Conservation (phyloP, 1,140 invertebrate genomes). For the Sweltsa coloradensis region DNA sequence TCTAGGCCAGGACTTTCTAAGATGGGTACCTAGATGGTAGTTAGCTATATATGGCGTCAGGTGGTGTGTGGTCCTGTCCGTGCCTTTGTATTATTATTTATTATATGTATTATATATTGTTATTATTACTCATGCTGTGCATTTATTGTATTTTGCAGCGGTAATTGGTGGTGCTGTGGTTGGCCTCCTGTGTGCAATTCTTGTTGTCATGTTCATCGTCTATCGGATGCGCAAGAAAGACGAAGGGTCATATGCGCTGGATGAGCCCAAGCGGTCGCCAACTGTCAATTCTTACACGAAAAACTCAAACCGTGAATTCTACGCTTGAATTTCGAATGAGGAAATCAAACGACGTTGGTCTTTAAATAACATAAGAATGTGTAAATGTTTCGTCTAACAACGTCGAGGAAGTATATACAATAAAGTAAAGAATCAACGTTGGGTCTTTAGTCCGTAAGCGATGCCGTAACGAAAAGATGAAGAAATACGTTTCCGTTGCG, state of each 20-base stretch:
- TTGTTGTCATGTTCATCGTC: conserved; percentile 98
- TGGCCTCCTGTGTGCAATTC: conserved; percentile 89
- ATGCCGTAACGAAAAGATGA: too few relatives aligned
- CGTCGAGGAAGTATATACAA: neutral
- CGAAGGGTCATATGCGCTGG: conserved; percentile 94
- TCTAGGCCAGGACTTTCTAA: too few relatives aligned
- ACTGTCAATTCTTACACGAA: conserved; percentile 83
- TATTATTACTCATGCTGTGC: neutral
- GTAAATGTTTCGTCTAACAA: neutral
- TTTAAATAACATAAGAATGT: conserved; percentile 1
- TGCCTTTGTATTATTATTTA: neutral
- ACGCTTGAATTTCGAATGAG: conserved; percentile 62
- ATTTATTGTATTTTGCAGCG: conserved; percentile 46
- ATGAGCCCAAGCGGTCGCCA: conserved; percentile 89
- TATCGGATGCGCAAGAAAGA: conserved; percentile 99
- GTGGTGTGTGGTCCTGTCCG: too few relatives aligned
- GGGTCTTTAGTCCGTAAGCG: too few relatives aligned
- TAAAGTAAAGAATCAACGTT: neutral
- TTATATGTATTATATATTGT: neutral
- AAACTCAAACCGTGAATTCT: conserved; percentile 86
- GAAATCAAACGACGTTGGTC: neutral
- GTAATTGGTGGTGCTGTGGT: conserved; percentile 97
- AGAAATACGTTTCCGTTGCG: too few relatives aligned
- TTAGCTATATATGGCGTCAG: too few relatives aligned
- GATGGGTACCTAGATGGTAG: too few relatives aligned